These are phyloP conservation scores for Apis cerana DNA, from an alignment of 1,140 invertebrate genomes.

Conservation along the genomic window DNA sequence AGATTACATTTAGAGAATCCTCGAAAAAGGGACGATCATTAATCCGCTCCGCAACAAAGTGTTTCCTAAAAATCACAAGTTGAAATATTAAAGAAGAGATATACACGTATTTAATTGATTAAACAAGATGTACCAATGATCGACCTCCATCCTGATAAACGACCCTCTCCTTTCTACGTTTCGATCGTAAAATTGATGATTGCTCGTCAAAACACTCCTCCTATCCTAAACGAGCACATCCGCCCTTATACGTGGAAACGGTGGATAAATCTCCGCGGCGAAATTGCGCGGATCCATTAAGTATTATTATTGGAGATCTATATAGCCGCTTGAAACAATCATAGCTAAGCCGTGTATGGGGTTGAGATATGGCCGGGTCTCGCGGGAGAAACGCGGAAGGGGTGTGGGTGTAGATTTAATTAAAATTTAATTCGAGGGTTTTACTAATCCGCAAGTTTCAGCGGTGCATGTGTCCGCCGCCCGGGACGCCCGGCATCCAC, in stretches of 20 bases:
- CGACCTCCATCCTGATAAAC: too few species aligned
- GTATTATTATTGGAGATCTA: slow-evolving; percentile 16
- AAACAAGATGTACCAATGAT: too few species aligned
- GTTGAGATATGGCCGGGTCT: neutral
- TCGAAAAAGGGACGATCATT: too few species aligned
- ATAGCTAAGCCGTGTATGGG: slow-evolving; percentile 25
- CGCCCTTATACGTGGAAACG: too few species aligned
- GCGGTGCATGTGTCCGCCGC: slow-evolving; percentile 47
- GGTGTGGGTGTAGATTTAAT: slow-evolving; percentile 69
- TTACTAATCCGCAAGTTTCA: slow-evolving; percentile 74
- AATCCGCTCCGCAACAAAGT: too few species aligned
- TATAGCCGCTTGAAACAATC: slow-evolving; percentile 48
- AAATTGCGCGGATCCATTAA: slow-evolving; percentile 39
- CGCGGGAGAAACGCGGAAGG: neutral
- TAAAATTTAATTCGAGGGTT: slow-evolving; percentile 76
- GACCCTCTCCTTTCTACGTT: too few species aligned
- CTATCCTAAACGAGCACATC: neutral
- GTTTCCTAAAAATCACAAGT: too few species aligned
- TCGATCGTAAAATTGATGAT: too few species aligned
- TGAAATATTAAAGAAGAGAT: too few species aligned
- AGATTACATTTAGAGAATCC: too few species aligned
- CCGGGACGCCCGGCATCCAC: slow-evolving; percentile 9
- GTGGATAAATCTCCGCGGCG: neutral
- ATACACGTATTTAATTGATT: too few species aligned
- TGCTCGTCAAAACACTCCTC: too few species aligned